These are phyloP conservation scores for Steatornis caripensis DNA, from an alignment of 2,113 vertebrate genomes.

Conservation along the genomic window DNA sequence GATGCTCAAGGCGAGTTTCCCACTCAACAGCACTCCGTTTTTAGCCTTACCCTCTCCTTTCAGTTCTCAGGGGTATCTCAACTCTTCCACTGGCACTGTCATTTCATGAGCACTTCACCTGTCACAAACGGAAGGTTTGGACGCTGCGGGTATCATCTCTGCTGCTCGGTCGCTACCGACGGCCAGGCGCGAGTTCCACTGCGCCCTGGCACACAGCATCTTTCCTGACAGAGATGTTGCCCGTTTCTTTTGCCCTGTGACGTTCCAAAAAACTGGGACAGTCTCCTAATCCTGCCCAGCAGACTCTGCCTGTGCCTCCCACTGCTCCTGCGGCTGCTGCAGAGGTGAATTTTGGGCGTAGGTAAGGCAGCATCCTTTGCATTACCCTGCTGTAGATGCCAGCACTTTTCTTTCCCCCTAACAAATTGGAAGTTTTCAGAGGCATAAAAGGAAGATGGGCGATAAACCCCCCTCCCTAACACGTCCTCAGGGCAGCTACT, in stretches of 20 bases:
- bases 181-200: neutral
- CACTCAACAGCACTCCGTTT: neutral
- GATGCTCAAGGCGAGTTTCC: neutral
- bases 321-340: neutral
- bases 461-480: neutral
- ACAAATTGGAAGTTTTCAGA: neutral
- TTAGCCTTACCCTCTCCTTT: neutral
- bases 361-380: neutral
- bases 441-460: neutral
- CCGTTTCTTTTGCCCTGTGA: fast-evolving
- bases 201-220: neutral
- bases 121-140: neutral
- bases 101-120: neutral
- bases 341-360: neutral
- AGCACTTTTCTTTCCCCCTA: fast-evolving
- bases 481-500: neutral
- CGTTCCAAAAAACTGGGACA: neutral
- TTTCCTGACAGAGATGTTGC: neutral
- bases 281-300: neutral
- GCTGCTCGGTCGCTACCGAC: neutral
- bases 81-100: neutral
- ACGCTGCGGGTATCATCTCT: neutral
- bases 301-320: neutral
- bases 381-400: neutral
- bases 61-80: neutral